A percentile compares a stretch with the other conserved stretches of the same genome.
Conservation (phyloP, 2,888 invertebrate genomes). For the Nomada hirtipes region DNA sequence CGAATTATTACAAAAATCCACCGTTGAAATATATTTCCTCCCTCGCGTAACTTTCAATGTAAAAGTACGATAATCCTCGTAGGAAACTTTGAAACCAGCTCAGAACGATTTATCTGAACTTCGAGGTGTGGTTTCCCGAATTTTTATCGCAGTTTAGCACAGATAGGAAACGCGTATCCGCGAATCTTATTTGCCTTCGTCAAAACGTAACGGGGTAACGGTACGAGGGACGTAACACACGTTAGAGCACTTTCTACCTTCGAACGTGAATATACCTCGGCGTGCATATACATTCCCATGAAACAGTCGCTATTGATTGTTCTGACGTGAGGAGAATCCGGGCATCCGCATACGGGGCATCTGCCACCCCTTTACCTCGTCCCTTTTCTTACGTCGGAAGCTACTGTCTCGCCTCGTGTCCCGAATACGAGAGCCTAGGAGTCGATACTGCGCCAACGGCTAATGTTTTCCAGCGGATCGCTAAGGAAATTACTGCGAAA, state of each 20-base stretch:
- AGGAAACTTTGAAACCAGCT: neutral
- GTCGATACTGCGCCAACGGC: conserved; percentile 46
- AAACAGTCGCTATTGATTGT: conserved; percentile 76
- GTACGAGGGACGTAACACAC: conserved; percentile 32
- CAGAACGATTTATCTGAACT: conserved; percentile 7
- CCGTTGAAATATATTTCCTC: no score
- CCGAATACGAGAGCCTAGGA: conserved; percentile 66
- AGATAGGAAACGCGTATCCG: conserved; percentile 37
- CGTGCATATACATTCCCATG: conserved; percentile 66
- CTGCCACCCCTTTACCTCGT: conserved; percentile 49
- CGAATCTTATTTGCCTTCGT: conserved; percentile 46
- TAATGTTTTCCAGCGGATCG: conserved; percentile 36
- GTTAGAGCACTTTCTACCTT: conserved; percentile 41
- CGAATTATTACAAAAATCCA: no score
- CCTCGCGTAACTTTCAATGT: conserved; percentile 7
- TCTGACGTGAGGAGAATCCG: conserved; percentile 74
- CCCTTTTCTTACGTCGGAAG: conserved; percentile 46
- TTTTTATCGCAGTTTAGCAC: conserved; percentile 14
- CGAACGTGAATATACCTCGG: conserved; percentile 66
- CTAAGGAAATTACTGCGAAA: conserved; percentile 32
- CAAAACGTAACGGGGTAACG: conserved; percentile 15
- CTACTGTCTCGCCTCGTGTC: conserved; percentile 52
- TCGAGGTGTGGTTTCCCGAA: neutral
- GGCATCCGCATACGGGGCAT: conserved; percentile 57
- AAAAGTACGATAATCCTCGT: neutral